These are phyloP conservation scores for Cherax destructor DNA, from an alignment of 1,140 invertebrate genomes.

Conservation along the genomic window DNA sequence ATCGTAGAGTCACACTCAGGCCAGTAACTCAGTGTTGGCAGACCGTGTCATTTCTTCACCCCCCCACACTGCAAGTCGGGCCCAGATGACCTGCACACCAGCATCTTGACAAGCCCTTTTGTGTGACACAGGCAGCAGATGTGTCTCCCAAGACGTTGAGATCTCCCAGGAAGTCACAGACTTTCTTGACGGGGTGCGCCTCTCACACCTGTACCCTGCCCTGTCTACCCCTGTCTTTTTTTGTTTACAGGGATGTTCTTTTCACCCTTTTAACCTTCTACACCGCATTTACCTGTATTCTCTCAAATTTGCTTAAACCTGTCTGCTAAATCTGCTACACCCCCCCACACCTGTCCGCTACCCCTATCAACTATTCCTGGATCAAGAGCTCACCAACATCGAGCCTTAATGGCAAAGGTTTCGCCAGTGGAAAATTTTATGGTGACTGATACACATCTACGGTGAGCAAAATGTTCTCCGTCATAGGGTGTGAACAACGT, in stretches of 20 bases:
- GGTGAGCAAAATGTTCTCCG: too few species aligned
- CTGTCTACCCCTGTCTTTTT: background rate
- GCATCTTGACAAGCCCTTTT: conserved; percentile 62
- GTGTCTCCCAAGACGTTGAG: conserved; percentile 48
- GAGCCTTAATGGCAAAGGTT: too few species aligned
- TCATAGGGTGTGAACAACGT: too few species aligned
- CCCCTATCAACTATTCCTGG: too few species aligned
- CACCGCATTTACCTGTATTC: too few species aligned
- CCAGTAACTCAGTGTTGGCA: too few species aligned
- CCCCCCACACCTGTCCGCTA: too few species aligned
- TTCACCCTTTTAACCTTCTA: background rate
- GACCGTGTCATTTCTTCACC: background rate
- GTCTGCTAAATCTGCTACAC: too few species aligned
- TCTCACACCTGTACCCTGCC: background rate
- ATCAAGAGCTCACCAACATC: too few species aligned
- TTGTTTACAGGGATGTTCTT: background rate
- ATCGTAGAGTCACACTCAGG: background rate
- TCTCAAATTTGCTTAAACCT: too few species aligned
- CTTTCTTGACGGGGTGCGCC: background rate
- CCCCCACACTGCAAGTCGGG: conserved; percentile 17
- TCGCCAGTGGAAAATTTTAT: too few species aligned
- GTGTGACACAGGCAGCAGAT: conserved; percentile 52
- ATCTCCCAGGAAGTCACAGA: conserved; percentile 52
- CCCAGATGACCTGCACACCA: conserved; percentile 54
- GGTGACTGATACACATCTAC: too few species aligned